Conservation (phyloP, 2,797 vertebrate genomes). For the Hypotaenidia okinawae region DNA sequence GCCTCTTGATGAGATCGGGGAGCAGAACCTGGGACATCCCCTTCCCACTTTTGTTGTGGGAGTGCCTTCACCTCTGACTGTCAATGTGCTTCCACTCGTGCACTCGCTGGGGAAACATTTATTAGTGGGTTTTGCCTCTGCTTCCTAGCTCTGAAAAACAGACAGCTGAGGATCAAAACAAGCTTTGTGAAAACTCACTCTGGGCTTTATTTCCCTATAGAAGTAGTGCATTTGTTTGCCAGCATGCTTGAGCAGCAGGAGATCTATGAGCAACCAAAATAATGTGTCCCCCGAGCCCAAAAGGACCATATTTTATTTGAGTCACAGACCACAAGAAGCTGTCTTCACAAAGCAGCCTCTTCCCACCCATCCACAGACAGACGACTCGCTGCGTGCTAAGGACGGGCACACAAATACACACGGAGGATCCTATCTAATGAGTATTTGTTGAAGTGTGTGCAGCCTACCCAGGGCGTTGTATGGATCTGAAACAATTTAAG, state of each 20-base stretch:
- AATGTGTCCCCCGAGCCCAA: neutral
- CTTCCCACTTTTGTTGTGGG: neutral
- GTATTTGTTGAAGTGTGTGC: neutral
- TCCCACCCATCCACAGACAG: neutral
- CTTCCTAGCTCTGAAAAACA: neutral
- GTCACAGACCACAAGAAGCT: neutral
- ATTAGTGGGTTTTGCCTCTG: neutral
- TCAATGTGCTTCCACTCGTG: neutral
- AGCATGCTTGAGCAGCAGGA: constrained; percentile 24
- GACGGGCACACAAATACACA: neutral
- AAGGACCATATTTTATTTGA: constrained; percentile 38
- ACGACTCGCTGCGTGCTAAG: constrained; percentile 13
- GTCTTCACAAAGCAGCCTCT: neutral
- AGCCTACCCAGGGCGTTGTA: neutral
- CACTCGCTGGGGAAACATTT: neutral
- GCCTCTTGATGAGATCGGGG: neutral
- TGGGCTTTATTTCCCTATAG: constrained; percentile 37
- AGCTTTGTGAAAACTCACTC: neutral
- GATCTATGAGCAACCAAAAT: constrained; percentile 19
- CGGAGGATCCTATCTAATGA: constrained; percentile 14
- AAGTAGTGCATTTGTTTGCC: constrained; percentile 61
- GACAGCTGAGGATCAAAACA: constrained; percentile 36
- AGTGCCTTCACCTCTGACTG: neutral
- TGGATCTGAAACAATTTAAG: neutral
- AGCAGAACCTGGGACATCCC: neutral